These are phyloP conservation scores for Scaptomyza polygonia DNA, from an alignment of 2,888 invertebrate genomes.

Conservation along the genomic window DNA sequence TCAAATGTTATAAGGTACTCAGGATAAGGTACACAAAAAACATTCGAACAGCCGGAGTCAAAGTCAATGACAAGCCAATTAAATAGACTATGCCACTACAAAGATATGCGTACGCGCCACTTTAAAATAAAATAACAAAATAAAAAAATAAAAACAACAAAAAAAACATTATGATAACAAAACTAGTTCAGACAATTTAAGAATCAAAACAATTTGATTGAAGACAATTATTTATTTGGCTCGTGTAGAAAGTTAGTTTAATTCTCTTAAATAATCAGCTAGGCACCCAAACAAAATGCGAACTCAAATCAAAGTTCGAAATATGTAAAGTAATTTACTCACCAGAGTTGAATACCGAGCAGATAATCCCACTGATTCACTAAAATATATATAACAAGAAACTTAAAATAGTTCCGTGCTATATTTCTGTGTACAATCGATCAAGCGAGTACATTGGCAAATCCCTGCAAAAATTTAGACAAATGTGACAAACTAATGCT, in stretches of 20 bases:
- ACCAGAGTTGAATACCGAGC: neutral
- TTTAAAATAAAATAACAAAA: conserved; percentile 3
- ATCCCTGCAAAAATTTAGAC: conserved; percentile 11
- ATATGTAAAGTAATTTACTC: neutral
- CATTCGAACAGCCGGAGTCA: conserved; percentile 19
- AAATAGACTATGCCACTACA: conserved; percentile 20
- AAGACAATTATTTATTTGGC: neutral
- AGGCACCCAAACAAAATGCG: conserved; percentile 29
- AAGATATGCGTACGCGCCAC: conserved; percentile 29
- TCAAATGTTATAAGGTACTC: conserved; percentile 12
- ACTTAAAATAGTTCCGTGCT: neutral
- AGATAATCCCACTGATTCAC: conserved; percentile 13
- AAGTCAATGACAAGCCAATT: conserved; percentile 35
- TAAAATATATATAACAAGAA: neutral
- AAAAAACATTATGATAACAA: conserved; percentile 35
- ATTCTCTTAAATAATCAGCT: conserved; percentile 44
- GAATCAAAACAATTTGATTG: conserved; percentile 68
- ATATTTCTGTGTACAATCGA: conserved; percentile 3
- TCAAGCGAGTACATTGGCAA: conserved; percentile 12
- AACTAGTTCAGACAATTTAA: conserved; percentile 18
- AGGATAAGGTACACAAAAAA: conserved; percentile 19
- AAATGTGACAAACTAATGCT: neutral
- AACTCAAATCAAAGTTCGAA: conserved; percentile 35
- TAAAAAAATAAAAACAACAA: conserved; percentile 7
- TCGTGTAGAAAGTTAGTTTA: conserved; percentile 31